These are phyloP conservation scores for Elephantulus edwardii DNA, from an alignment of 2,113 vertebrate species.

Conservation along the genomic window DNA sequence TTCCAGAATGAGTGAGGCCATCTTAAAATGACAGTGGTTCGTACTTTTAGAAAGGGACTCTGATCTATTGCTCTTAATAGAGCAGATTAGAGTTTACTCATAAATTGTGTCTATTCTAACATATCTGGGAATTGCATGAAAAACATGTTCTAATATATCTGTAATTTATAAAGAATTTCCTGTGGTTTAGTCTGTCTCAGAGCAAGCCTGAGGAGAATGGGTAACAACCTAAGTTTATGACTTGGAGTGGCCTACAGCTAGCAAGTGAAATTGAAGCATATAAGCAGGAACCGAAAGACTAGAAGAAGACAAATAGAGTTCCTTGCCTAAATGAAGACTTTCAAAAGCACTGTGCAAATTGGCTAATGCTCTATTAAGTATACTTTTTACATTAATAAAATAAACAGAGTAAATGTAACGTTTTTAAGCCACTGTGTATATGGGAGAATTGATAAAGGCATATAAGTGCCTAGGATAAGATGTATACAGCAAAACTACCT, in stretches of 20 bases:
- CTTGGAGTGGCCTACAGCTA: background rate
- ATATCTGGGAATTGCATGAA: background rate
- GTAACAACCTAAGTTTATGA: background rate
- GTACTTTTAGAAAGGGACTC: background rate
- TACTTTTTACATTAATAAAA: background rate
- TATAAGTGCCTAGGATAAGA: background rate
- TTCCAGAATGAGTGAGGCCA: background rate
- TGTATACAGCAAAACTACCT: background rate
- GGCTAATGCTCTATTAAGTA: background rate
- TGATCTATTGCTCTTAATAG: background rate
- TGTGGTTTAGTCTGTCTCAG: background rate
- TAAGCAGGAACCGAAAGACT: background rate
- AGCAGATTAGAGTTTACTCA: background rate
- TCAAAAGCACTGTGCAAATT: background rate
- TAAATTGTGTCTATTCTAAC: background rate
- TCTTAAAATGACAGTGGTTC: background rate
- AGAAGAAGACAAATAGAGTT: background rate
- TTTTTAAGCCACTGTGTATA: background rate
- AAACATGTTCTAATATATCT: too few relatives aligned
- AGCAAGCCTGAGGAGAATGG: background rate
- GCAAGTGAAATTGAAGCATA: background rate
- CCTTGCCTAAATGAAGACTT: background rate
- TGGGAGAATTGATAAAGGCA: background rate
- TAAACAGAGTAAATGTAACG: too few relatives aligned
- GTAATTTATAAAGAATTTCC: background rate